These are phyloP conservation scores for Peromyscus melanophrys DNA, from an alignment of 2,797 vertebrate genomes.

Conservation along the genomic window DNA sequence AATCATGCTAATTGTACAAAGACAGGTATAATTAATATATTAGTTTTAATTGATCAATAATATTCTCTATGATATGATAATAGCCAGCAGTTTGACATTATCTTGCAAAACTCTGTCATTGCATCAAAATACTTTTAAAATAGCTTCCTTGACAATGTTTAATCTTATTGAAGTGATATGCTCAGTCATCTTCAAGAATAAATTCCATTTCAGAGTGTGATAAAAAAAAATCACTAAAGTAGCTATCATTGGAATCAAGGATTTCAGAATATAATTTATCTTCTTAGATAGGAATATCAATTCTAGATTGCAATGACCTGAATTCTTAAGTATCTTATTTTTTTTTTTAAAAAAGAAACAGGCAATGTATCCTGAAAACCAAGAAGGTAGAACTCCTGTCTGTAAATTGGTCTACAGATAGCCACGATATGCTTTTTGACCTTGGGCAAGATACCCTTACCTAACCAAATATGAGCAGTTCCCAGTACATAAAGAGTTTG, in stretches of 20 bases:
- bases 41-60: constrained; percentile 26
- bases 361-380: neutral
- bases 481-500: neutral
- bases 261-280: constrained; percentile 63
- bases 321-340: constrained; percentile 40
- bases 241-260: constrained; percentile 39
- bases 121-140: constrained; percentile 50
- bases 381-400: neutral
- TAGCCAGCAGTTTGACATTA: neutral
- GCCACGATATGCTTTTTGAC: neutral
- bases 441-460: neutral
- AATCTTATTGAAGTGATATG: constrained; percentile 53
- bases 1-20: neutral
- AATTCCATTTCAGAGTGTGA: constrained; percentile 47
- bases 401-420: neutral
- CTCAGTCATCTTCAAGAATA: constrained; percentile 37
- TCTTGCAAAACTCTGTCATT: neutral
- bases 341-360: neutral
- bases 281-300: constrained; percentile 21
- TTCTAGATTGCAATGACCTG: neutral
- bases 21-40: neutral
- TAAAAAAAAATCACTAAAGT: constrained; percentile 48
- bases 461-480: neutral
- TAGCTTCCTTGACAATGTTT: constrained; percentile 24
- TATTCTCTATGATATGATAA: neutral